Percentiles rank a stretch among this genome's conserved stretches.
phyloP scores from a whole-genome alignment of 2,797 vertebrate genomes.

The Mormyrops attenuatus region DNA sequence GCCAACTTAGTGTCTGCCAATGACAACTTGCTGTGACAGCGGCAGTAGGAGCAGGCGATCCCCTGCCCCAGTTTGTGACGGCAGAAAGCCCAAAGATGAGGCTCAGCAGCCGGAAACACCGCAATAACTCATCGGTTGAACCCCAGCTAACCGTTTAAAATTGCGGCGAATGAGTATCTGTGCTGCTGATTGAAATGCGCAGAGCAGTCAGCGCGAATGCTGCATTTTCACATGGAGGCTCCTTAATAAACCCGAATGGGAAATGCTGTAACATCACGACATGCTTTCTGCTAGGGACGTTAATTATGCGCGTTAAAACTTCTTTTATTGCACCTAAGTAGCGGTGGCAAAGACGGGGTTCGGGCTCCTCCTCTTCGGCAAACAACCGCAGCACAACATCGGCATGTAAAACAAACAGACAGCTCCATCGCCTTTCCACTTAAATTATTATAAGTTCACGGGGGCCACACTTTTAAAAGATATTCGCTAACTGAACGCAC shows the following conservation, averaged over 20 bases:
- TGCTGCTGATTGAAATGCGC: not conserved
- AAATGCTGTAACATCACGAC: not conserved
- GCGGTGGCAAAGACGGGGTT: not conserved
- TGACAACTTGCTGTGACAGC: slow-evolving; percentile 3
- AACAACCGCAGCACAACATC: not conserved
- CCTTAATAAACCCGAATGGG: not conserved
- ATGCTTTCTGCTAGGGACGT: not conserved
- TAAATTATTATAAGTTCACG: not conserved
- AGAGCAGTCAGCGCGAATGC: not conserved
- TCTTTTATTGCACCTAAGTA: not conserved
- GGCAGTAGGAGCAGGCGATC: not conserved
- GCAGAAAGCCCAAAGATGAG: not conserved
- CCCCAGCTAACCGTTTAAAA: not conserved
- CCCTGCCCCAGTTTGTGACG: not conserved
- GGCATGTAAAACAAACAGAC: not conserved
- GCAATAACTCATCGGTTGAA: not conserved
- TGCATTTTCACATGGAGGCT: not conserved
- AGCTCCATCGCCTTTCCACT: not conserved
- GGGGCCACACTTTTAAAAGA: not conserved
- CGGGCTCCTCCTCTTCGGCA: not conserved
- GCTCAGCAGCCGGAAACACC: not conserved
- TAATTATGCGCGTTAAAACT: not conserved
- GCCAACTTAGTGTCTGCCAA: not conserved
- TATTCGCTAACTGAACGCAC: not conserved
- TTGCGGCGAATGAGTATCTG: not conserved